Conservation (phyloP, 2,888 invertebrate species). For the Lasius platythorax region DNA sequence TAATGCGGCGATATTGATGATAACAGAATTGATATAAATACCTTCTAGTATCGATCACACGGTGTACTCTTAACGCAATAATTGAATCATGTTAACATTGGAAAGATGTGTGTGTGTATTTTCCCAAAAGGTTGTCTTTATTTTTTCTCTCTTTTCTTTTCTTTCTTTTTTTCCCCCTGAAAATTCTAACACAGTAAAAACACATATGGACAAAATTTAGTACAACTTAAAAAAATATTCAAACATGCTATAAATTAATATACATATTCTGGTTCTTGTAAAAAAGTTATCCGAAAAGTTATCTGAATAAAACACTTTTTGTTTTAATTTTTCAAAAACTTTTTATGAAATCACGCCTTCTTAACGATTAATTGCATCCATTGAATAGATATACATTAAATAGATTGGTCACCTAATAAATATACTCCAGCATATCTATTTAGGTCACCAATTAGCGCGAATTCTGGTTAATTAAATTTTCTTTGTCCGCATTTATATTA, state of each 20-base stretch:
- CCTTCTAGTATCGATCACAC: neutral
- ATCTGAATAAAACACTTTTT: neutral
- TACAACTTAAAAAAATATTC: neutral
- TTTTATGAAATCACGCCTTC: neutral
- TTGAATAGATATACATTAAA: neutral
- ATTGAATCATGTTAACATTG: neutral
- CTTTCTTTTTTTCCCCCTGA: neutral
- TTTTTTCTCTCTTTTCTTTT: neutral
- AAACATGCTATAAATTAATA: neutral
- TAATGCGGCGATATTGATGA: slow-evolving; percentile 29
- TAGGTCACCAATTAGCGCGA: slow-evolving; percentile 36
- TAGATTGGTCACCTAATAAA: neutral
- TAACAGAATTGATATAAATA: slow-evolving; percentile 33
- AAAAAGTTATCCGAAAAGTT: neutral
- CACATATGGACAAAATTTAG: neutral
- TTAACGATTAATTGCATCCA: slow-evolving; percentile 6
- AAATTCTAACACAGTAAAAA: neutral
- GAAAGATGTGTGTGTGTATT: neutral
- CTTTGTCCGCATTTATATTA: slow-evolving; percentile 42
- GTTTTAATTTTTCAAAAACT: neutral
- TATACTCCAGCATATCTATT: slow-evolving; percentile 3
- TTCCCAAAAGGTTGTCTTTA: neutral
- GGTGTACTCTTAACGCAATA: neutral
- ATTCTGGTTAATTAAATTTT: slow-evolving; percentile 49
- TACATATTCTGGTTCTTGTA: neutral